phyloP scores from a whole-genome alignment of 2,888 invertebrate genomes.

The Antheraea yamamai region DNA sequence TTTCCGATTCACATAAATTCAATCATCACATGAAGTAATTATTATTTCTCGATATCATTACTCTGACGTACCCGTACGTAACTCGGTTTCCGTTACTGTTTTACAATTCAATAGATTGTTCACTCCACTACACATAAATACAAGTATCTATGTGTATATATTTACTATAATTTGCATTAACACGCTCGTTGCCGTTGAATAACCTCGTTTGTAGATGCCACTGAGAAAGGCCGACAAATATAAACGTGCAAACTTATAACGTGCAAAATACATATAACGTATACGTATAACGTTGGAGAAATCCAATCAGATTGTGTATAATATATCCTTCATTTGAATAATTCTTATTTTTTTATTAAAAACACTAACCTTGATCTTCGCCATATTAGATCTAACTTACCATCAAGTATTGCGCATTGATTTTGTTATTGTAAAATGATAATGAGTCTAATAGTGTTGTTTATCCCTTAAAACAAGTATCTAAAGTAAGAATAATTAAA shows the following conservation, averaged over 20 bases:
- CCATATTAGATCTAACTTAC: background rate
- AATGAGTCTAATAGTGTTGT: too few species aligned
- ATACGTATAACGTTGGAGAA: too few species aligned
- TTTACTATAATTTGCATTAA: conserved; percentile 15
- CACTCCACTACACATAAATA: background rate
- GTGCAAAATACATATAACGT: too few species aligned
- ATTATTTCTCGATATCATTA: conserved; percentile 40
- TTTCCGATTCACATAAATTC: conserved; percentile 33
- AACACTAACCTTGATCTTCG: background rate
- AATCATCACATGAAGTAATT: conserved; percentile 36
- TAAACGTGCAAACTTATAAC: background rate
- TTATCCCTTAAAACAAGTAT: too few species aligned
- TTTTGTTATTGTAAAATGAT: too few species aligned
- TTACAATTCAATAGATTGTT: conserved; percentile 32
- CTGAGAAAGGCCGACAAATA: background rate
- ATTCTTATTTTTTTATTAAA: background rate
- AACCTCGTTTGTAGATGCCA: conserved; percentile 5
- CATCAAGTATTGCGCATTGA: too few species aligned
- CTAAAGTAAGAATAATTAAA: too few species aligned
- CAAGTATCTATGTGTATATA: background rate
- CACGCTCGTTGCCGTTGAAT: background rate
- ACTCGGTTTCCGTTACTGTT: conserved; percentile 39
- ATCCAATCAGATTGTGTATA: background rate
- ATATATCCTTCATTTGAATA: background rate
- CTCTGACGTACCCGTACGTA: conserved; percentile 38